Evolutionary conservation across 2,113 vertebrate species (phyloP).

Genomic region (Phrynosoma blainvillii): DNA sequence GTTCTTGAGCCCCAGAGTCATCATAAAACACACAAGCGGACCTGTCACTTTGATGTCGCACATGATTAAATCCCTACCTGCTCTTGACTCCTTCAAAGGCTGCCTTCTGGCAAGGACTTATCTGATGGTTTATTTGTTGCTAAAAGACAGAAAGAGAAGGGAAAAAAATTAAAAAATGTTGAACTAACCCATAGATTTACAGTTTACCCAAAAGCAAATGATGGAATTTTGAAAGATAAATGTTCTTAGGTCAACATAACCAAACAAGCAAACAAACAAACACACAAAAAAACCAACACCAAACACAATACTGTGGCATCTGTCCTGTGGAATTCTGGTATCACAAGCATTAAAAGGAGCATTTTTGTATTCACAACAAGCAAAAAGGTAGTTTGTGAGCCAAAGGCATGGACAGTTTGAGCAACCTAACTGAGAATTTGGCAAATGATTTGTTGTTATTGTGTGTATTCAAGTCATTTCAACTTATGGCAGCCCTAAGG

Average conservation of each 20-base stretch:
- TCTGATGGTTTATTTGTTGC: constrained; percentile 50
- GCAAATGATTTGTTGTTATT: too few relatives aligned
- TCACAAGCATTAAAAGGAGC: too few relatives aligned
- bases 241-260: neutral
- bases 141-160: constrained; percentile 51
- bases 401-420: neutral
- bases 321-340: neutral
- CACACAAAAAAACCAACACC: too few relatives aligned
- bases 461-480: too few relatives aligned
- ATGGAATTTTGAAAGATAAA: neutral
- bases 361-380: neutral
- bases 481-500: too few relatives aligned
- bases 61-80: constrained; percentile 37
- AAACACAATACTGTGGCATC: neutral
- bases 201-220: neutral
- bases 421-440: neutral
- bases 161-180: constrained; percentile 2
- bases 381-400: neutral
- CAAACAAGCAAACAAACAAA: too few relatives aligned
- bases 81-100: constrained; percentile 39
- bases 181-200: neutral
- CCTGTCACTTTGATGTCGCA: neutral
- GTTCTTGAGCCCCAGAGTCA: neutral
- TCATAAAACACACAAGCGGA: constrained; percentile 18
- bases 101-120: constrained; percentile 34